Evolutionary conservation across 2,113 vertebrate species (phyloP).

Genomic region (Rhagologus leucostigma): DNA sequence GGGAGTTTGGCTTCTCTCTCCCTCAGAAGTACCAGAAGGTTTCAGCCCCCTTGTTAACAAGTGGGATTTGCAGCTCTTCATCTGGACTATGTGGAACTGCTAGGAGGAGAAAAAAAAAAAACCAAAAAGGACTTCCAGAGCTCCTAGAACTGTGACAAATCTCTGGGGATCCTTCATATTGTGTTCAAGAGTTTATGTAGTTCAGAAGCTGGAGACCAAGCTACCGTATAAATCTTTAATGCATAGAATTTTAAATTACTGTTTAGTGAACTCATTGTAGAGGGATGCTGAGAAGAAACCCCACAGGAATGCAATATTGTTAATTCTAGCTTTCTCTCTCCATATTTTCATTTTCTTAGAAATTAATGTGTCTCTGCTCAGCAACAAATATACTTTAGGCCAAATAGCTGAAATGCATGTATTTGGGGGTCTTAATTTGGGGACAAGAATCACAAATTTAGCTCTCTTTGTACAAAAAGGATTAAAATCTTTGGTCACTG

Average conservation of each 20-base stretch:
- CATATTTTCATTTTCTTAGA: background rate
- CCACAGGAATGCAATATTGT: background rate
- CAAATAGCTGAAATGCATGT: background rate
- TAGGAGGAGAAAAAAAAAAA: background rate
- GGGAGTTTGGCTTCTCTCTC: background rate
- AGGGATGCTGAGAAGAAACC: background rate
- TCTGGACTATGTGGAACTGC: background rate
- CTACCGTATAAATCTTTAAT: background rate
- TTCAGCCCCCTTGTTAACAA: background rate
- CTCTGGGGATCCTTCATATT: background rate
- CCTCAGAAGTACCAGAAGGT: background rate
- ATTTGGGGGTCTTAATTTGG: background rate
- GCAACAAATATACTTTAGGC: background rate
- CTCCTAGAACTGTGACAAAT: background rate
- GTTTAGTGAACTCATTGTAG: background rate
- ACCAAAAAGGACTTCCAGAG: background rate
- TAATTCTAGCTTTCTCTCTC: background rate
- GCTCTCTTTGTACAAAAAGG: background rate
- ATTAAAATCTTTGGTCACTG: background rate
- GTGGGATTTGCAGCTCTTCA: background rate
- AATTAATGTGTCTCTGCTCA: background rate
- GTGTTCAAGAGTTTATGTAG: background rate
- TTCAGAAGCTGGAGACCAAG: background rate
- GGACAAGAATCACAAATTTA: background rate
- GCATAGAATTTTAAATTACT: background rate